A percentile compares a stretch with the other conserved stretches of the same genome.
These are phyloP conservation scores for Oncorhynchus masou DNA, from an alignment of 2,113 vertebrate species.

Conservation along the genomic window DNA sequence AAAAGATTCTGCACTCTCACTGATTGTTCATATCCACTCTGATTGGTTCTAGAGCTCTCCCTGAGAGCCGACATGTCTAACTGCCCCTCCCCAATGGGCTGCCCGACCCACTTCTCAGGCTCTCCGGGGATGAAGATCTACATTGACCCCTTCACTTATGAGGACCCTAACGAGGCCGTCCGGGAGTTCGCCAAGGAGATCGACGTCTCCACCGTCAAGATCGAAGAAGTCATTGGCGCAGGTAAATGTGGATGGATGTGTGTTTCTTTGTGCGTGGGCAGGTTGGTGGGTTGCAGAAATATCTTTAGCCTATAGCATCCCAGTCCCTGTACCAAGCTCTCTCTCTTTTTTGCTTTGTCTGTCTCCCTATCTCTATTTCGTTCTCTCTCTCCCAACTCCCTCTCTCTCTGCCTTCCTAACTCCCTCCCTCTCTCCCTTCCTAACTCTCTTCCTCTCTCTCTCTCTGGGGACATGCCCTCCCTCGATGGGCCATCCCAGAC, in stretches of 20 bases:
- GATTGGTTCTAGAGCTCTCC: constrained; percentile 76
- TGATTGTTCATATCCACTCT: constrained; percentile 60
- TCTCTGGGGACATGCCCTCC: constrained; percentile 2
- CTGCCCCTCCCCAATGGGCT: constrained; percentile 77
- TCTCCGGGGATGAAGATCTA: constrained; percentile 99
- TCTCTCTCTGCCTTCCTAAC: neutral
- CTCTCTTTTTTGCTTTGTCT: too few relatives aligned
- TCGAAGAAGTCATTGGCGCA: constrained; percentile 98
- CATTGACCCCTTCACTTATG: constrained; percentile 98
- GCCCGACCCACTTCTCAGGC: constrained; percentile 81
- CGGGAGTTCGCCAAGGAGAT: constrained; percentile 99
- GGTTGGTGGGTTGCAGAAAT: constrained; percentile 52
- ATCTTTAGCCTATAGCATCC: constrained; percentile 29
- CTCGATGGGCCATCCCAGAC: too few relatives aligned
- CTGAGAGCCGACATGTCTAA: constrained; percentile 78
- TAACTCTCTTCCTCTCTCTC: too few relatives aligned
- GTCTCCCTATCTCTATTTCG: too few relatives aligned
- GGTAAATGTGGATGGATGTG: constrained; percentile 68
- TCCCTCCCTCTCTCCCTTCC: neutral
- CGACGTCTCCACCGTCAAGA: constrained; percentile 98
- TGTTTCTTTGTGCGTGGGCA: constrained; percentile 5
- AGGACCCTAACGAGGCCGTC: constrained; percentile 96
- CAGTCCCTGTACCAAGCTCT: too few relatives aligned
- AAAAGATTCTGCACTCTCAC: constrained; percentile 26
- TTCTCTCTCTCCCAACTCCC: too few relatives aligned